phyloP scores from a whole-genome alignment of 2,113 vertebrate species.

The Lamprologus ornatipinnis region DNA sequence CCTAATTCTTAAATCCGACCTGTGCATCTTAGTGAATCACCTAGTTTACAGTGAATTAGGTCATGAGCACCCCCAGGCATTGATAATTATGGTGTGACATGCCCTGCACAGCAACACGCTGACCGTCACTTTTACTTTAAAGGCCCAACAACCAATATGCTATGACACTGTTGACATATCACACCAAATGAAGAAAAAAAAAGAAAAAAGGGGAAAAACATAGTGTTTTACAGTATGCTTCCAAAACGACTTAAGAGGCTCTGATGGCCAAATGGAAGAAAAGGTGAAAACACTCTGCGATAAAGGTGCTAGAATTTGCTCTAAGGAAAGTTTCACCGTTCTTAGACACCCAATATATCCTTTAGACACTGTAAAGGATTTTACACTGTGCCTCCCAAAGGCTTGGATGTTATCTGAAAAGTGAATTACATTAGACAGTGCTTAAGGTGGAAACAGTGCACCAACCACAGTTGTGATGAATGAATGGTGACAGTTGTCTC shows the following conservation, averaged over 20 bases:
- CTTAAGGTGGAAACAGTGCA: constrained; percentile 51
- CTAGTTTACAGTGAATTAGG: constrained; percentile 6
- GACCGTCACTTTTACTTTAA: not conserved
- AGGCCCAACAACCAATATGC: not conserved
- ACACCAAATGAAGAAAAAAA: not conserved
- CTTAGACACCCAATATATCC: not conserved
- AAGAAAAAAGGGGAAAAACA: not conserved
- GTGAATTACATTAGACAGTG: constrained; percentile 59
- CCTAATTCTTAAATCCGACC: not conserved
- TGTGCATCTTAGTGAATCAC: not conserved
- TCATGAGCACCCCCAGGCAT: constrained; percentile 6
- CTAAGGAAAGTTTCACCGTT: constrained; percentile 9
- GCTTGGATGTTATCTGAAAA: constrained; percentile 38
- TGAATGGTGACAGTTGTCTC: constrained; percentile 58
- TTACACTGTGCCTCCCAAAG: not conserved
- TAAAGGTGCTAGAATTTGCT: constrained; percentile 3
- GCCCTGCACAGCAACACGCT: not conserved
- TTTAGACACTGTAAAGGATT: not conserved
- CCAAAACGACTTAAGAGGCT: not conserved
- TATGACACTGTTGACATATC: not conserved
- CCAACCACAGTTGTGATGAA: constrained; percentile 37
- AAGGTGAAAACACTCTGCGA: not conserved
- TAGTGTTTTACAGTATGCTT: not conserved
- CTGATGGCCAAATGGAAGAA: not conserved
- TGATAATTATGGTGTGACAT: constrained; percentile 22